phyloP scores from a whole-genome alignment of 1,140 invertebrate genomes.

The Halesus radiatus region DNA sequence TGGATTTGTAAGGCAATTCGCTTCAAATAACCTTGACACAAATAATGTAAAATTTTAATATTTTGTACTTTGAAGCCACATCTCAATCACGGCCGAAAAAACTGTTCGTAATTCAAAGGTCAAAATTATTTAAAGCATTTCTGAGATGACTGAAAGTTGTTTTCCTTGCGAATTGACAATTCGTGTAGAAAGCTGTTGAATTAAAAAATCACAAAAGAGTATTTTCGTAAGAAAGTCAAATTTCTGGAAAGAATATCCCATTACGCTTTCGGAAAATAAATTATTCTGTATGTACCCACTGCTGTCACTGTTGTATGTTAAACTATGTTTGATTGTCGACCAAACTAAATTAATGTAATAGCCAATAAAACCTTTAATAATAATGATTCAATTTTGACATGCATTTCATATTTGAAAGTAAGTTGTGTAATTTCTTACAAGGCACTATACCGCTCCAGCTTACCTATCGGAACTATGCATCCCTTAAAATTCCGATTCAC shows the following conservation, averaged over 20 bases:
- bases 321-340: no score
- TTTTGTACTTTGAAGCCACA: no score
- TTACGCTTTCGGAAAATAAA: not conserved
- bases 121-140: not conserved
- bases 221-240: not conserved
- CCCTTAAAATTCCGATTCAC: no score
- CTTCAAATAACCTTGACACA: not conserved
- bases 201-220: not conserved
- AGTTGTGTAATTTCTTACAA: no score
- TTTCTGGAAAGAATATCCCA: conserved; percentile 3
- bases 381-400: no score
- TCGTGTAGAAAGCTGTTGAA: not conserved
- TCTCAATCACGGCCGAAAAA: not conserved
- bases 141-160: not conserved
- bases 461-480: no score
- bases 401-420: no score
- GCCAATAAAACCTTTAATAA: no score
- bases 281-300: not conserved
- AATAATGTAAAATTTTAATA: no score
- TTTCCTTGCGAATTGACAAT: conserved; percentile 1
- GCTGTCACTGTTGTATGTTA: no score
- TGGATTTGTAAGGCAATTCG: not conserved
- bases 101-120: not conserved
- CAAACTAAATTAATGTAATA: no score
- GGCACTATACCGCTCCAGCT: no score